phyloP scores from a whole-genome alignment of 2,888 invertebrate species.

The Synanthedon vespiformis region DNA sequence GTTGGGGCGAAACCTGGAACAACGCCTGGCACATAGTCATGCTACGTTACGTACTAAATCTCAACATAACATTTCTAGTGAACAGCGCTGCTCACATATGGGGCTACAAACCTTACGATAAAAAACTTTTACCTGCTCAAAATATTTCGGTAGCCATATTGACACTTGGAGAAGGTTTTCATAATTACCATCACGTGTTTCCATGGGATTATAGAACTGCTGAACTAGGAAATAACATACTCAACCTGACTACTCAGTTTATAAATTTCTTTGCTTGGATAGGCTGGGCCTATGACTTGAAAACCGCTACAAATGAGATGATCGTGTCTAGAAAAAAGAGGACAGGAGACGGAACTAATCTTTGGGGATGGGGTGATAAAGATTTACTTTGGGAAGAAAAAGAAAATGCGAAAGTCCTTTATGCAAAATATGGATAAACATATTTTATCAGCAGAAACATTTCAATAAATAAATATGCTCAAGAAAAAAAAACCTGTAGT shows the following conservation, averaged over 20 bases:
- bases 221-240: conserved; percentile 30
- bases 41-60: conserved; percentile 65
- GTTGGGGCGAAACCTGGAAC: conserved; percentile 69
- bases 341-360: conserved; percentile 30
- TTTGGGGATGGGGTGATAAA: conserved; percentile 12
- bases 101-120: conserved; percentile 57
- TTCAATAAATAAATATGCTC: no score
- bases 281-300: conserved; percentile 39
- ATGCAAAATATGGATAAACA: not conserved
- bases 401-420: not conserved
- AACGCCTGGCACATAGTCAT: conserved; percentile 51
- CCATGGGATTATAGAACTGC: conserved; percentile 40
- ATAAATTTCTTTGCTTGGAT: conserved; percentile 35
- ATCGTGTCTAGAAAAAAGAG: conserved; percentile 17
- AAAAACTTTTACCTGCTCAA: conserved; percentile 23
- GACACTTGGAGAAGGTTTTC: conserved; percentile 35
- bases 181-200: conserved; percentile 37
- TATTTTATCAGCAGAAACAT: no score
- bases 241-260: conserved; percentile 29
- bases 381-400: not conserved
- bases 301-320: conserved; percentile 19
- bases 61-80: conserved; percentile 75
- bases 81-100: conserved; percentile 74
- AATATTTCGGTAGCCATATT: conserved; percentile 16
- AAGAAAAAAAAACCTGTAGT: no score